Evolutionary conservation across 2,888 invertebrate species (phyloP).

Genomic region (Hirudinaria manillensis): DNA sequence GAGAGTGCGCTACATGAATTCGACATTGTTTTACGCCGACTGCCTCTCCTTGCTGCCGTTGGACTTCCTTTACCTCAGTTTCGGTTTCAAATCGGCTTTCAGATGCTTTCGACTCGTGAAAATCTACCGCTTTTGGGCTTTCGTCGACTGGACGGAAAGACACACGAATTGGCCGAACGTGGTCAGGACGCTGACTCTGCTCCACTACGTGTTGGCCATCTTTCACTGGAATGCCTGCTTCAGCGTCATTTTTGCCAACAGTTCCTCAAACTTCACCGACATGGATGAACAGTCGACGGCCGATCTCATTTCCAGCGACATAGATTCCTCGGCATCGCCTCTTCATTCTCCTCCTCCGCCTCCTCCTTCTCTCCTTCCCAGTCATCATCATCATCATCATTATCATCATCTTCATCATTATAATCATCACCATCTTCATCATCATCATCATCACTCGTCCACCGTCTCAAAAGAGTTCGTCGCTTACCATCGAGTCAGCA

Average conservation of each 20-base stretch:
- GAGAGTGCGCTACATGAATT: conserved; percentile 94
- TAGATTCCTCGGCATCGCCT: conserved; percentile 91
- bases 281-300: conserved; percentile 44
- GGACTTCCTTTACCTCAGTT: conserved; percentile 94
- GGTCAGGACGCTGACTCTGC: conserved; percentile 56
- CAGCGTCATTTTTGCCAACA: conserved; percentile 76
- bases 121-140: conserved; percentile 95
- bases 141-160: conserved; percentile 93
- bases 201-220: conserved; percentile 88
- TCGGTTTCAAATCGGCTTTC: conserved; percentile 85
- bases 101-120: conserved; percentile 91
- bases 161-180: conserved; percentile 98
- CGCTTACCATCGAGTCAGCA: not conserved
- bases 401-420: conserved; percentile 89
- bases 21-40: conserved; percentile 94
- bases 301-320: conserved; percentile 70
- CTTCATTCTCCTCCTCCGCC: conserved; percentile 71
- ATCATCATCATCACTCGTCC: conserved; percentile 73
- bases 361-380: conserved; percentile 82
- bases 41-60: conserved; percentile 92
- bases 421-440: conserved; percentile 67
- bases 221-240: conserved; percentile 99
- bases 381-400: conserved; percentile 67
- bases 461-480: not conserved
- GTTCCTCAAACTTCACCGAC: conserved; percentile 57